phyloP scores from a whole-genome alignment of 2,888 invertebrate genomes.

The Byasa hedistus region DNA sequence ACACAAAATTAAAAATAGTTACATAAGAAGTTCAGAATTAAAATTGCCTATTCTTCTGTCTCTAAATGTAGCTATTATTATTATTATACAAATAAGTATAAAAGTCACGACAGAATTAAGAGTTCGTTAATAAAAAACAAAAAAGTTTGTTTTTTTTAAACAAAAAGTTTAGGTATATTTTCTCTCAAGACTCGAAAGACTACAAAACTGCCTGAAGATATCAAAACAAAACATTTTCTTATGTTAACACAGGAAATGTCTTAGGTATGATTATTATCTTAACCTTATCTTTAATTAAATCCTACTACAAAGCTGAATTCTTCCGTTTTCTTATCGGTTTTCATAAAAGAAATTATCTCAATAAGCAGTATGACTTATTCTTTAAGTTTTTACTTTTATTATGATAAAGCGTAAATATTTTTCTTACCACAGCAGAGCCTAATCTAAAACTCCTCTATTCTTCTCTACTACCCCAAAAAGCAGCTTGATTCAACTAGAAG shows the following conservation, averaged over 20 bases:
- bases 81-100: too few species aligned
- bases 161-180: neutral
- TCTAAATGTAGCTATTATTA: too few species aligned
- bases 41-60: too few species aligned
- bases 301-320: neutral
- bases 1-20: too few species aligned
- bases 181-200: neutral
- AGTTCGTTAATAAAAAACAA: too few species aligned
- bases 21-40: too few species aligned
- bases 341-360: neutral
- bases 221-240: conserved; percentile 7
- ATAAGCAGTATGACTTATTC: neutral
- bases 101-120: too few species aligned
- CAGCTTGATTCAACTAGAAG: too few species aligned
- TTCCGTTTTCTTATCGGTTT: neutral
- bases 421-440: too few species aligned
- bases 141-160: too few species aligned
- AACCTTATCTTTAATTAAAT: conserved; percentile 25
- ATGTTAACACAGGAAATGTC: neutral
- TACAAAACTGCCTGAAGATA: neutral
- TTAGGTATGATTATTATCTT: conserved; percentile 9
- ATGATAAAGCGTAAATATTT: neutral
- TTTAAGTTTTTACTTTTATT: neutral
- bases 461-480: too few species aligned
- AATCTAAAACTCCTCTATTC: too few species aligned